A percentile compares a stretch with the other conserved stretches of the same genome.
phyloP scores from a whole-genome alignment of 2,888 invertebrate genomes.

The Villa cingulata region DNA sequence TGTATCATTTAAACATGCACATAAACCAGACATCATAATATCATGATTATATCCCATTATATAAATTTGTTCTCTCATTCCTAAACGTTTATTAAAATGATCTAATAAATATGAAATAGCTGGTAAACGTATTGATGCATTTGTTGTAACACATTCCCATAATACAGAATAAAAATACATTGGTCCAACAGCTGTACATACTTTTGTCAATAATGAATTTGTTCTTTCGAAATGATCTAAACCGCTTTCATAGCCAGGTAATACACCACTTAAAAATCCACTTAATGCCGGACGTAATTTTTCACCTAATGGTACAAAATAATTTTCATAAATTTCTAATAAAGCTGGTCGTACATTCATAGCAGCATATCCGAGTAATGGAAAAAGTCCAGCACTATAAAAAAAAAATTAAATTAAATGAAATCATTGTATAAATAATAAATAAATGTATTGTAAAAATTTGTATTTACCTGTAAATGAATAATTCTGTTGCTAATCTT shows the following conservation, averaged over 20 bases:
- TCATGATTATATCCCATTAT: constrained; percentile 74
- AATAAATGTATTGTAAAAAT: no score
- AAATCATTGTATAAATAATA: background rate
- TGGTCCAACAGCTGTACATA: constrained; percentile 62
- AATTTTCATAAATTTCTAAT: constrained; percentile 71
- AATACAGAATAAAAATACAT: constrained; percentile 73
- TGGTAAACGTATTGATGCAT: constrained; percentile 65
- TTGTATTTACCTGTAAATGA: constrained; percentile 64
- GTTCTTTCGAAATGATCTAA: constrained; percentile 69
- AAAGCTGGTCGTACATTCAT: constrained; percentile 78
- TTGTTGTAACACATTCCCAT: constrained; percentile 75
- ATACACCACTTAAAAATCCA: constrained; percentile 72
- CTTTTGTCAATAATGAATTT: constrained; percentile 28
- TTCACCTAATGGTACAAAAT: constrained; percentile 70
- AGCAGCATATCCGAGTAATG: constrained; percentile 75
- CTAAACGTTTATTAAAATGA: constrained; percentile 64
- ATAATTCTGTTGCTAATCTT: constrained; percentile 63
- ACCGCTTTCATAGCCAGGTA: constrained; percentile 78
- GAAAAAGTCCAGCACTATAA: constrained; percentile 59
- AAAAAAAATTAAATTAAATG: background rate
- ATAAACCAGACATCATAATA: constrained; percentile 66
- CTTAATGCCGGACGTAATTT: constrained; percentile 57
- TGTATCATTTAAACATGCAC: constrained; percentile 64
- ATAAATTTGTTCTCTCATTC: constrained; percentile 68
- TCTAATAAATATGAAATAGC: constrained; percentile 66